Base-by-base conservation (phyloP, 2,888 invertebrate genomes). In the Drosophila phalerata region DNA sequence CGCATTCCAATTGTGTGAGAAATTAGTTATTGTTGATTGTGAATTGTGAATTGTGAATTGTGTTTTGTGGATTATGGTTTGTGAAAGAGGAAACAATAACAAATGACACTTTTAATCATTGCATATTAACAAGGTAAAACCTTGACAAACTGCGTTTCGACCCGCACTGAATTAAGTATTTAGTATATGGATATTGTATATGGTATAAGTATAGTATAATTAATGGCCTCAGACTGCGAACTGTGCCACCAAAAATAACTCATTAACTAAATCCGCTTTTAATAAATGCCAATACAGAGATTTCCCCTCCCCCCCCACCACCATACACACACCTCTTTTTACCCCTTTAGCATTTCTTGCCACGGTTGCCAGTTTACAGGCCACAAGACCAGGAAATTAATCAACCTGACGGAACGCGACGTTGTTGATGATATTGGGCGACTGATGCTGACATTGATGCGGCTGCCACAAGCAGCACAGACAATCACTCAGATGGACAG, bases 231-330 rank as follows among this genome's bases (percentile, higher is more conserved):
- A 49, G 87, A 81, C 74, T 63, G 85, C 87, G 69, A 86, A 79
- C 77, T 86, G 73, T 73, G 73, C 86, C 83, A 79, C 77, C 79
- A 81, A 76, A 82, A 84, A 88, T 87, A 87, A 83, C 74, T 78
- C 87, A 90, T 90, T 90, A 90, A 87, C 89, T 85, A 90, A 89
- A 90, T 90, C 88, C 85, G 83, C 85, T 77, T 84, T 90, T 86
- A 90, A 89, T 85, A 89, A 90, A 88, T 78, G 76, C 80, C 80
- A 81, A 81, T 78, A 75, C 70, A 47, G 42, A 47, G 61, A 52
- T 28, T 5, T 19, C 17, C 25, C 43, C 40, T 13, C 25, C 43
- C 22, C 34, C n/a, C 11, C 22, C 8, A 8, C 11, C 34, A 1
- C 42, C 6, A 19, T 8, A 9, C 5, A 13, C 4, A 0, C 38